Conservation (phyloP, 2,888 invertebrate genomes). For the Schrankia costaestrigalis region DNA sequence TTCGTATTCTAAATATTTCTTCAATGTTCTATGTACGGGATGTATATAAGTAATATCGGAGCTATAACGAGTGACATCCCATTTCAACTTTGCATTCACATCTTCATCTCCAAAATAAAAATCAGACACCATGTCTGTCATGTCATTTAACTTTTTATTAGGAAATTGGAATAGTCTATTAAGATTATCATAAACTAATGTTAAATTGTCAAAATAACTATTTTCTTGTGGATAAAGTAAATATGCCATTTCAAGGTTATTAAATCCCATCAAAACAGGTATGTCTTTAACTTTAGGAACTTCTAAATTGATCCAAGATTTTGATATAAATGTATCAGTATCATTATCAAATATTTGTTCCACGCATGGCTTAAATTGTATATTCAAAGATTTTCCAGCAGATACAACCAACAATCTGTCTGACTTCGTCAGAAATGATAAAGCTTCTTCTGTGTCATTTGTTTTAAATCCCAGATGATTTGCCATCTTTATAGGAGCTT, state of each 20-base stretch:
- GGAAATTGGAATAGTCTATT: constrained; percentile 23
- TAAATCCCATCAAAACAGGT: constrained; percentile 8
- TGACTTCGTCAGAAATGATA: neutral
- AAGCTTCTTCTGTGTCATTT: constrained; percentile 2
- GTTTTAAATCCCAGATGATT: constrained; percentile 4
- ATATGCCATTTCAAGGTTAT: constrained; percentile 34
- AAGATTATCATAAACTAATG: constrained; percentile 22
- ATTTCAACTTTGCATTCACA: constrained; percentile 25
- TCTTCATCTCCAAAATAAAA: constrained; percentile 47
- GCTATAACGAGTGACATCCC: constrained; percentile 37
- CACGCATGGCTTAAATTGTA: constrained; percentile 9
- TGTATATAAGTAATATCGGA: constrained; percentile 47
- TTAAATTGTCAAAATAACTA: constrained; percentile 25
- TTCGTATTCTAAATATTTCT: constrained; percentile 33
- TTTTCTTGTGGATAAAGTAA: constrained; percentile 2
- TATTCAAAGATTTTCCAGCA: neutral
- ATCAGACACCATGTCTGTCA: constrained; percentile 30
- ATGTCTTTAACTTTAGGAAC: constrained; percentile 5
- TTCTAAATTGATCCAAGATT: constrained; percentile 1
- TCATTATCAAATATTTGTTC: constrained; percentile 5
- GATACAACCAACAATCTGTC: constrained; percentile 2
- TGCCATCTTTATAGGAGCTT: constrained; percentile 5
- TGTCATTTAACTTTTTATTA: constrained; percentile 17
- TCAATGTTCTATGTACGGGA: constrained; percentile 42
- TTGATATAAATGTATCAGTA: constrained; percentile 2